A percentile compares a stretch with the other conserved stretches of the same genome.
Conservation (phyloP, 2,888 invertebrate species). For the Xylophagus ater region DNA sequence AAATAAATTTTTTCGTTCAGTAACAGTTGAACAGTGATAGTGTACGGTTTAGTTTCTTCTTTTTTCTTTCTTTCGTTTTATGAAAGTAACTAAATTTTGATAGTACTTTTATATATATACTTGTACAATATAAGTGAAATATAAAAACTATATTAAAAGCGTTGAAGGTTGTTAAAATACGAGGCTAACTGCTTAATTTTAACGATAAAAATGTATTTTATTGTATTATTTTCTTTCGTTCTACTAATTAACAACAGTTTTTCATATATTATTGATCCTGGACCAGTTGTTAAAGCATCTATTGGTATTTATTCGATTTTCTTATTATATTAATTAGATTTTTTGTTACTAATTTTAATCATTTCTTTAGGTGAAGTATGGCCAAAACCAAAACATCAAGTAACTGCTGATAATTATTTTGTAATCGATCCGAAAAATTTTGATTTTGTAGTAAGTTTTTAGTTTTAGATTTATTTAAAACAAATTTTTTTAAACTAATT, state of each 20-base stretch:
- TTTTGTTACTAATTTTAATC: conserved; percentile 3
- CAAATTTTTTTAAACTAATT: neutral
- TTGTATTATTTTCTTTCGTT: too few species aligned
- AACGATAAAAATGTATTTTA: too few species aligned
- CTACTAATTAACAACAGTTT: neutral
- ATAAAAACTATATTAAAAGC: too few species aligned
- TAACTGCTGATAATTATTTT: conserved; percentile 38
- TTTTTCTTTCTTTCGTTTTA: too few species aligned
- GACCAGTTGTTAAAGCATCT: conserved; percentile 25
- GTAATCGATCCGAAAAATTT: conserved; percentile 43
- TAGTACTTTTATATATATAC: too few species aligned
- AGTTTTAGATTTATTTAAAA: conserved; percentile 2
- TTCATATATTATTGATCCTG: conserved; percentile 29
- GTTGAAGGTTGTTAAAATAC: too few species aligned
- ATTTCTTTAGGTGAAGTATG: conserved; percentile 48
- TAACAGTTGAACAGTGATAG: too few species aligned
- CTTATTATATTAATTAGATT: neutral
- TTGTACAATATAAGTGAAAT: too few species aligned
- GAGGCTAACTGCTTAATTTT: too few species aligned
- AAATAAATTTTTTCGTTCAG: too few species aligned
- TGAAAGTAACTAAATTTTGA: too few species aligned
- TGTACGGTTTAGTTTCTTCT: too few species aligned
- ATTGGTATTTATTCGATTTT: conserved; percentile 15
- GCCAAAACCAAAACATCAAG: conserved; percentile 52
- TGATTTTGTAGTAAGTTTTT: conserved; percentile 40